Evolutionary conservation across 2,113 vertebrate species (phyloP).

Genomic region (Glareola pratincola): DNA sequence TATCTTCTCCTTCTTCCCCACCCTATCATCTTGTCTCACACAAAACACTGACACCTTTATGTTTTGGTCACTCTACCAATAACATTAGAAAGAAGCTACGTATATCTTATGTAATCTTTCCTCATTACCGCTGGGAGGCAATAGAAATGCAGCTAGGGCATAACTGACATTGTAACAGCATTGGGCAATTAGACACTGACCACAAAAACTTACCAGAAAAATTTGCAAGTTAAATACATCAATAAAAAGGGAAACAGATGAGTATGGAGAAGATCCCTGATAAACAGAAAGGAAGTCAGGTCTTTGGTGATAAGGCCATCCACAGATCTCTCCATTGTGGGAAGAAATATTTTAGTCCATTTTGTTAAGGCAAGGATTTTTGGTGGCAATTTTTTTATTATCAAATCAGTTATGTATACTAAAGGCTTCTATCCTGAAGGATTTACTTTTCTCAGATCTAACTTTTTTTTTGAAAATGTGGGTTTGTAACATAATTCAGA

Average conservation of each 20-base stretch:
- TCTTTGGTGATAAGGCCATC: not conserved
- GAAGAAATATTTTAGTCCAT: not conserved
- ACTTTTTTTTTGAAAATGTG: not conserved
- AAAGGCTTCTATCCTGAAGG: not conserved
- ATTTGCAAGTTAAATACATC: not conserved
- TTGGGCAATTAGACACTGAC: not conserved
- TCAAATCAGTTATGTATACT: not conserved
- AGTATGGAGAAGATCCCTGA: not conserved
- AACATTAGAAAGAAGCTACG: not conserved
- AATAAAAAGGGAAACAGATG: not conserved
- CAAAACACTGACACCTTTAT: not conserved
- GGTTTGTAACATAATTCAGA: not conserved
- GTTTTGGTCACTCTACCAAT: not conserved
- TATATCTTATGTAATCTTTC: not conserved
- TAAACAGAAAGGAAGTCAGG: not conserved
- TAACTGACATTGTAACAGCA: not conserved
- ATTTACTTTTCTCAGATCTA: not conserved
- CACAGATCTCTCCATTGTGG: not conserved
- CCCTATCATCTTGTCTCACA: not conserved
- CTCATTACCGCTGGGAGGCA: not conserved
- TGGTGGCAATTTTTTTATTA: not conserved
- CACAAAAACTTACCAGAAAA: not conserved
- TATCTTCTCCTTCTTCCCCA: not conserved
- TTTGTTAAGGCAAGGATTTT: not conserved
- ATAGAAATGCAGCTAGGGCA: not conserved